Base-by-base conservation (phyloP, 1,140 invertebrate genomes). In the Drosophila kanapiae region DNA sequence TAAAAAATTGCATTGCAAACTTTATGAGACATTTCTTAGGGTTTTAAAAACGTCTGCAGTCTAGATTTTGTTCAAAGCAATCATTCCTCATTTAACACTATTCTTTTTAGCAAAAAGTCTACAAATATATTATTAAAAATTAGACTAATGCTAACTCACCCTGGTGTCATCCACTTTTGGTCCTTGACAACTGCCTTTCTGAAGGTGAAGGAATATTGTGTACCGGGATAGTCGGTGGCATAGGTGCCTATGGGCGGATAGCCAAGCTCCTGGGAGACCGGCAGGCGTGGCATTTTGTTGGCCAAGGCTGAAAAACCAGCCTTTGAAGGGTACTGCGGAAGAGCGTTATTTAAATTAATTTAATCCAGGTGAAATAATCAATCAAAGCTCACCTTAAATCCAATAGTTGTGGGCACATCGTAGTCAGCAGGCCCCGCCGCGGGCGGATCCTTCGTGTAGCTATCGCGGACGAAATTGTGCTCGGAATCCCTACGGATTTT, bases 291-390 rank as follows among this genome's bases (percentile, higher is more conserved):
- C 64, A 76, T 60, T 27, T 91, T 92, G 33, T 75, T 91, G 18
- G 76, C 88, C 40, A 92, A 71, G 3, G 88, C 78, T 0, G 91
- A 91, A 49, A 87, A 91, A 0, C 91, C 91, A 16, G 72, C 67
- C 27, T 78, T 82, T 0, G 91, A 92, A 0, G 91, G 80, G 38
- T 87, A 92, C 91, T 92, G 47, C 4, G 40, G 63, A 18, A 16
- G 1, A 18, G 2, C 13, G 18, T 10, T 13, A 33, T n/a, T 14
- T n/a, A 23, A 13, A 9, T 4, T 16, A 31, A 64, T 38, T n/a
- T n/a, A n/a, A 35, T 18, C 6, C 10, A n/a, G 0, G 23, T 13
- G 6, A 6, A 0, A 2, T 1, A 0, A 16, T 29, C 5, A 53
- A 23, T 23, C 3, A 23, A 23, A 23, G 23, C 23, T 35, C 13